Conservation (phyloP, 2,113 vertebrate genomes). For the Numenius arquata region DNA sequence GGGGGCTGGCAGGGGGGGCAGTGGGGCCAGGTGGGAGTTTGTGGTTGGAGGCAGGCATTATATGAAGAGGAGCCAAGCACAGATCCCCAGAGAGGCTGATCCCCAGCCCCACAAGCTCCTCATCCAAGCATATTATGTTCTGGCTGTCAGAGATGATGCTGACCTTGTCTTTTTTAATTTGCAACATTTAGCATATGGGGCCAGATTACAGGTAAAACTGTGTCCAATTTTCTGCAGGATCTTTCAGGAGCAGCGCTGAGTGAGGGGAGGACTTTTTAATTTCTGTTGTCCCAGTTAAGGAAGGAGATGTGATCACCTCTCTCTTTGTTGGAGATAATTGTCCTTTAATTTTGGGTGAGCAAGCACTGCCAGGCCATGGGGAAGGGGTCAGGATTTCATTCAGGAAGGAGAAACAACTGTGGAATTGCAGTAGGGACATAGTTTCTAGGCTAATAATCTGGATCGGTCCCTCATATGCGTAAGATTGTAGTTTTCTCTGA, state of each 20-base stretch:
- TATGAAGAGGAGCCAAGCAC: neutral
- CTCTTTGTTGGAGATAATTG: neutral
- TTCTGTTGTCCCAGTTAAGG: neutral
- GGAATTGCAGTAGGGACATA: neutral
- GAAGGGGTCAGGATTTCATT: neutral
- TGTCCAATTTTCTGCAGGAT: neutral
- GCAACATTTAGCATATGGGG: neutral
- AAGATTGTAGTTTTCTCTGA: neutral
- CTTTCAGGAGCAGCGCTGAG: neutral
- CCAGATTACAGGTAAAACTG: neutral
- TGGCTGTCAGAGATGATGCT: neutral
- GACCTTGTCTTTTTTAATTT: neutral
- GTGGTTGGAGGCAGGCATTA: neutral
- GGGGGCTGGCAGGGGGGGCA: neutral
- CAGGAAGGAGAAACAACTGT: neutral
- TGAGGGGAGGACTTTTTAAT: neutral
- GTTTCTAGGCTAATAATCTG: slow-evolving; percentile 19
- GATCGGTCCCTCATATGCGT: neutral
- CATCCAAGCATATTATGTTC: neutral
- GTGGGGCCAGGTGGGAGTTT: neutral
- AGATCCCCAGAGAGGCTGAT: neutral
- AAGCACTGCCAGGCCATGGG: neutral
- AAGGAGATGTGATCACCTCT: neutral
- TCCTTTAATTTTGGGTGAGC: slow-evolving; percentile 16
- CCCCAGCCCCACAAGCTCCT: neutral